phyloP scores from a whole-genome alignment of 2,888 invertebrate species.

The Lamellibrachia columna region DNA sequence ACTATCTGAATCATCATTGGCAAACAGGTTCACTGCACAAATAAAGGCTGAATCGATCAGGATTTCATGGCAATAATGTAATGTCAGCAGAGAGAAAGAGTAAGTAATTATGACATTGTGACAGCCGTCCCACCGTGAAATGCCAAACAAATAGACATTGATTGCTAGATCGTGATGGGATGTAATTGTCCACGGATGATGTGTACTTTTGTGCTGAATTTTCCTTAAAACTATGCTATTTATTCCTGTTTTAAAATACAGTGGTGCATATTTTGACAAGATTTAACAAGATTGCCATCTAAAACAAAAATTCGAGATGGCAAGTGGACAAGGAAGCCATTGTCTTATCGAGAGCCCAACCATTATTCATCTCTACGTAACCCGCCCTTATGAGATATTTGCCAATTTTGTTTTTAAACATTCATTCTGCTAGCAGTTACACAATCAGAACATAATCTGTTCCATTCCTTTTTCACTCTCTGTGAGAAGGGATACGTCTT shows the following conservation, averaged over 20 bases:
- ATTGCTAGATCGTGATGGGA: not conserved
- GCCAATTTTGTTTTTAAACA: too few relatives aligned
- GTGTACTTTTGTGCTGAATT: not conserved
- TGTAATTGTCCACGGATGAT: not conserved
- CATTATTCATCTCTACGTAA: too few relatives aligned
- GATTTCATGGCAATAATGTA: not conserved
- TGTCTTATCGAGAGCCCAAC: too few relatives aligned
- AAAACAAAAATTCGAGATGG: too few relatives aligned
- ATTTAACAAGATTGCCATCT: not conserved
- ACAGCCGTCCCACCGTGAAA: not conserved
- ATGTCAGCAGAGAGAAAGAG: not conserved
- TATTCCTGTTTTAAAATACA: not conserved
- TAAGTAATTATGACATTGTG: not conserved
- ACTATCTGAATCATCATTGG: not conserved
- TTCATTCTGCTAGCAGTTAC: too few relatives aligned
- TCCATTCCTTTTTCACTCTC: too few relatives aligned
- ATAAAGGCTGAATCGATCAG: not conserved
- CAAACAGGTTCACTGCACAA: not conserved
- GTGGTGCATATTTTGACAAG: not conserved
- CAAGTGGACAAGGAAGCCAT: too few relatives aligned
- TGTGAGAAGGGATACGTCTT: too few relatives aligned
- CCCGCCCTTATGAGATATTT: too few relatives aligned
- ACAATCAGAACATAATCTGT: too few relatives aligned
- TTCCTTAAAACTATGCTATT: not conserved
- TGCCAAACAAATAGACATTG: constrained; percentile 2